These are phyloP conservation scores for Syritta pipiens DNA, from an alignment of 2,888 invertebrate genomes.

Conservation along the genomic window DNA sequence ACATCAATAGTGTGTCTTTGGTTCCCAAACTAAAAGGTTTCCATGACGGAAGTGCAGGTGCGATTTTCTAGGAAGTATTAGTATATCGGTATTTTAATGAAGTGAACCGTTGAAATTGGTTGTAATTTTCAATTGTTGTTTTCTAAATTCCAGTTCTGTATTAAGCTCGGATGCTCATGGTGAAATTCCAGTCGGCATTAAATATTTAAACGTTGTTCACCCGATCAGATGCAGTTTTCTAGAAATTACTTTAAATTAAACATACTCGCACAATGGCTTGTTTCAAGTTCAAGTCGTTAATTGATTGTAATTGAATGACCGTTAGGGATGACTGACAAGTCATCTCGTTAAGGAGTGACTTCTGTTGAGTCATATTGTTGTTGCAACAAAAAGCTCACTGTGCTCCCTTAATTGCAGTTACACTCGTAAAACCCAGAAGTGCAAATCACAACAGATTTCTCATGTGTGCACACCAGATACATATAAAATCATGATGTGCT, in stretches of 20 bases:
- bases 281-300: constrained; percentile 53
- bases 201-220: too few relatives aligned
- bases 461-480: too few relatives aligned
- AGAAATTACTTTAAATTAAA: constrained; percentile 40
- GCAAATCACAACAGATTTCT: too few relatives aligned
- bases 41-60: constrained; percentile 60
- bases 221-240: constrained; percentile 34
- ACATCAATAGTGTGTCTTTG: constrained; percentile 15
- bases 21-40: constrained; percentile 25
- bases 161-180: too few relatives aligned
- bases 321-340: background rate
- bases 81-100: constrained; percentile 35
- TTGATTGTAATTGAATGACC: constrained; percentile 41
- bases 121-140: constrained; percentile 7
- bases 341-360: too few relatives aligned
- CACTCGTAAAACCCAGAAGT: too few relatives aligned
- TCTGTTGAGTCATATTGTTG: too few relatives aligned
- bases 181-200: too few relatives aligned
- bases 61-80: constrained; percentile 59
- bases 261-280: constrained; percentile 26
- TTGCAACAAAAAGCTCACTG: too few relatives aligned
- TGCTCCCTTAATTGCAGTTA: too few relatives aligned
- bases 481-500: too few relatives aligned
- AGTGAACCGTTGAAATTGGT: constrained; percentile 42
- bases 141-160: too few relatives aligned